Evolutionary conservation across 2,113 vertebrate species (phyloP).

Genomic region (Pristiophorus japonicus): DNA sequence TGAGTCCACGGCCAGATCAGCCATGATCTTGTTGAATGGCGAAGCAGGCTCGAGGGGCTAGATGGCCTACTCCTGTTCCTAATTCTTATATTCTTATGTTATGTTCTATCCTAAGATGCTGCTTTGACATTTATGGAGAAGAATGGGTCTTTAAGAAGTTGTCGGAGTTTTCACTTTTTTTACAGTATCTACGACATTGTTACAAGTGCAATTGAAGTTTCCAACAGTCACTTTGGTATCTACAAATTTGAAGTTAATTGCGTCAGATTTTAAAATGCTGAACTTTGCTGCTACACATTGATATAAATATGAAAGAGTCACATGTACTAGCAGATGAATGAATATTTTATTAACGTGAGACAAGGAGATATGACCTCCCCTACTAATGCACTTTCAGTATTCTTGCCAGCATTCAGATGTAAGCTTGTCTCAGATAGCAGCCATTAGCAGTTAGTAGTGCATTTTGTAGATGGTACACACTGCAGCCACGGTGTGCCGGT

Average conservation of each 20-base stretch:
- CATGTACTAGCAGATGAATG: neutral
- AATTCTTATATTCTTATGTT: too few relatives aligned
- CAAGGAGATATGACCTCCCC: neutral
- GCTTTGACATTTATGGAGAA: too few relatives aligned
- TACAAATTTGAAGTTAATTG: neutral
- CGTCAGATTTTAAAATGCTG: neutral
- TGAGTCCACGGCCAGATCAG: too few relatives aligned
- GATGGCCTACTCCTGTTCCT: too few relatives aligned
- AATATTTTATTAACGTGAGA: too few relatives aligned
- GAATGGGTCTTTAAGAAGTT: too few relatives aligned
- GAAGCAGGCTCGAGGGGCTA: too few relatives aligned
- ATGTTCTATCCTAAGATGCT: too few relatives aligned
- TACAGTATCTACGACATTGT: neutral
- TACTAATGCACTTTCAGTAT: neutral
- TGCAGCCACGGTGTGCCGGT: too few relatives aligned
- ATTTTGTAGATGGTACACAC: too few relatives aligned
- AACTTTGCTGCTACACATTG: neutral
- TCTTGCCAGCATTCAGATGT: neutral
- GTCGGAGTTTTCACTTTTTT: neutral
- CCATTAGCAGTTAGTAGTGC: too few relatives aligned
- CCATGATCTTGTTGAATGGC: too few relatives aligned
- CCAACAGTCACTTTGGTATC: neutral
- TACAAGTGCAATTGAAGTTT: neutral
- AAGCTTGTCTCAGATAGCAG: neutral
- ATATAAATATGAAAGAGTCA: neutral